Conservation (phyloP, 2,888 invertebrate species). For the Galeopsomyia nigrocyanea region DNA sequence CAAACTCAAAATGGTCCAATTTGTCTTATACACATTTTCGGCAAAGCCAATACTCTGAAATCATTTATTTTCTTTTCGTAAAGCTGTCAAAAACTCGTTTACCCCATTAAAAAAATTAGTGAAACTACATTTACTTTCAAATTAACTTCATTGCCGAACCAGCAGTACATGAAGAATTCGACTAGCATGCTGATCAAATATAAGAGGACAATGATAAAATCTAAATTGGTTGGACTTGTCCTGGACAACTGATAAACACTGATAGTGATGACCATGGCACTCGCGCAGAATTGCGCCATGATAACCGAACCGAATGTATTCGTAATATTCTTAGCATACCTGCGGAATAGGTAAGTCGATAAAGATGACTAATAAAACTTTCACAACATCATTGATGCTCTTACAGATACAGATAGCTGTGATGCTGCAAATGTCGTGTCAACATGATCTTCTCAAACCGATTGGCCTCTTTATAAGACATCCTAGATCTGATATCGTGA, state of each 20-base stretch:
- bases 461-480: not conserved
- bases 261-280: not conserved
- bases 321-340: not conserved
- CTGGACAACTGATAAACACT: constrained; percentile 7
- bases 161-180: constrained; percentile 23
- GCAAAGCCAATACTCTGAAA: constrained; percentile 8
- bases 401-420: not conserved
- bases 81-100: too few species aligned
- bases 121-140: not conserved
- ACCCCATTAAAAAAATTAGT: too few species aligned
- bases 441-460: not conserved
- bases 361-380: too few species aligned
- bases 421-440: not conserved
- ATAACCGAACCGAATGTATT: not conserved
- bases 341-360: not conserved
- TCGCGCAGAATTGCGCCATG: not conserved
- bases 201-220: not conserved
- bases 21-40: not conserved
- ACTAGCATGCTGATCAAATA: not conserved
- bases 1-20: constrained; percentile 5
- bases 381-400: not conserved
- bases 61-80: too few species aligned
- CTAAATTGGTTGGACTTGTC: not conserved
- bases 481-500: not conserved
- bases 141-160: constrained; percentile 18